A percentile compares a stretch with the other conserved stretches of the same genome.
Conservation (phyloP, 2,113 vertebrate genomes). For the Oceanites oceanicus region DNA sequence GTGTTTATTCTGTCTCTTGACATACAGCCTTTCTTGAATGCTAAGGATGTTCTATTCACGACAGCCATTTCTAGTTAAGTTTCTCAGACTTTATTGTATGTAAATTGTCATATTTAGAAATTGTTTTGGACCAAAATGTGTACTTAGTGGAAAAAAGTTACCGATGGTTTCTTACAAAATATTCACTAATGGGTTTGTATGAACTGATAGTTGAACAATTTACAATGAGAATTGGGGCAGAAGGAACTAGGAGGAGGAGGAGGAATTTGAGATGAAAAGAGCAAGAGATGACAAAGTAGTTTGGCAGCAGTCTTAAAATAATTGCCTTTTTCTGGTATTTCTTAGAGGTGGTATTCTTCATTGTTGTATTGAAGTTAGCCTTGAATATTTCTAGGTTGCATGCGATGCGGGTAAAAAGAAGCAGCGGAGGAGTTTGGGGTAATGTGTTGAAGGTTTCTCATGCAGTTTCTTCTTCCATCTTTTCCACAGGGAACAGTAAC, state of each 20-base stretch:
- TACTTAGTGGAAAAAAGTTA: background rate
- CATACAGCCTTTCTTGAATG: background rate
- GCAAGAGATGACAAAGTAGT: background rate
- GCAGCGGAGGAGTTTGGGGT: background rate
- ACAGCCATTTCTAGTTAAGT: background rate
- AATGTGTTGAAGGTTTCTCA: background rate
- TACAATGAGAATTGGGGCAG: background rate
- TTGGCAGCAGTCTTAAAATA: background rate
- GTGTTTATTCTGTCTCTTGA: background rate
- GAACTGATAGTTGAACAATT: background rate
- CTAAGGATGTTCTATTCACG: background rate
- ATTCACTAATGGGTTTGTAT: background rate
- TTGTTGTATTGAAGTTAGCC: background rate
- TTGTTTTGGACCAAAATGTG: background rate
- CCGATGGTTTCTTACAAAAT: background rate
- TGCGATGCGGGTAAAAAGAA: background rate
- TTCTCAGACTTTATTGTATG: background rate
- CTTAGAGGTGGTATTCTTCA: background rate
- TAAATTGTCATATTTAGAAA: background rate
- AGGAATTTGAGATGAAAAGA: background rate
- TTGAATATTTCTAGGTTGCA: background rate
- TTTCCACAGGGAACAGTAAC: constrained; percentile 86
- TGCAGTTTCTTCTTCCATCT: background rate
- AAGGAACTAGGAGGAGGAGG: background rate
- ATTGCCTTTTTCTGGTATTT: background rate